Evolutionary conservation across 2,113 vertebrate species (phyloP), one percentile per base, ranked within the genome.

Genomic region (Reinhardtius hippoglossoides): DNA sequence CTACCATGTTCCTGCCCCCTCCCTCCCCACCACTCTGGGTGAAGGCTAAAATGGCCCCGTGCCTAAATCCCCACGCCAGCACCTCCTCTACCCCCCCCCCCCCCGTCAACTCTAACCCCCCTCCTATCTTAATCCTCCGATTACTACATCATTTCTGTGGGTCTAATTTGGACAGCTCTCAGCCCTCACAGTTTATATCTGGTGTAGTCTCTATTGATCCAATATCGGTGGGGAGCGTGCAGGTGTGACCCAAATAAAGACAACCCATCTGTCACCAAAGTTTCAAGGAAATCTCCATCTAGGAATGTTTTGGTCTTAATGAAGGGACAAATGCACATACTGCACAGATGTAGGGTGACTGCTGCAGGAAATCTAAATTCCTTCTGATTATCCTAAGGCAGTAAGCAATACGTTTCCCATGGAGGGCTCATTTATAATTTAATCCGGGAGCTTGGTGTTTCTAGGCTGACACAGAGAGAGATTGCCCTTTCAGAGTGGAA

Each of bases 371-470:
- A 87, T 76, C 62, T 76, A 77, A 61, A 90, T 73, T 80, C 67
- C 58, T 37, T 77, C 52, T 84, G 83, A 88, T 85, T 85, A 88
- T 86, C 65, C 70, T 54, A 6, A 73, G 52, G 77, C 74, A 80
- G 84, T 83, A 74, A 84, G 82, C 75, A 81, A 79, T 79, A 80
- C 55, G 76, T 82, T 86, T 89, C 87, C 90, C 86, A 88, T 84
- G 71, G 86, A 88, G 89, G 85, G 77, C 87, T 94, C 90, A 92
- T 92, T 88, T 93, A 93, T 94, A 91, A 94, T 93, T 94, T 91
- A 93, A 91, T 82, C 81, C 75, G 71, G 74, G 82, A 89, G 82
- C 82, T 83, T 54, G 76, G 90, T 88, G 89, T 91, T 86, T 91
- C 88, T 86, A 89, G 87, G 89, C 87, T 91, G 84, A 87, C 87